A percentile compares a stretch with the other conserved stretches of the same genome.
Evolutionary conservation across 2,797 vertebrate species (phyloP).

Genomic region (Siniperca undulata): DNA sequence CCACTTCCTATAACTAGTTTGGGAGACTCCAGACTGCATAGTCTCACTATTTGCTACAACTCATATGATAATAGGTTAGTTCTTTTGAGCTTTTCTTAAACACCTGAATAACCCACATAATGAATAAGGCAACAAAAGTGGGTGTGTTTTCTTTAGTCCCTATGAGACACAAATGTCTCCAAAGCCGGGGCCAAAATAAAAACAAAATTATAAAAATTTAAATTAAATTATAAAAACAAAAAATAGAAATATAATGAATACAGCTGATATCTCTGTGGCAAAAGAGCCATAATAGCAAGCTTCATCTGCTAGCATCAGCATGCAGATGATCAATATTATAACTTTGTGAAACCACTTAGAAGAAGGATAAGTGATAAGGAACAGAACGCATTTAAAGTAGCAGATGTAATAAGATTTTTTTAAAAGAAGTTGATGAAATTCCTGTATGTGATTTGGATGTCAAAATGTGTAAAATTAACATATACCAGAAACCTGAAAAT

Average conservation of each 20-base stretch:
- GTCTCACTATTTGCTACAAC: constrained; percentile 25
- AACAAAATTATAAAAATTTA: not conserved
- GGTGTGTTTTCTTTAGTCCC: not conserved
- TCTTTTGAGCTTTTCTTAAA: constrained; percentile 21
- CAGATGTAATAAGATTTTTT: not conserved
- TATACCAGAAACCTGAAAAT: not conserved
- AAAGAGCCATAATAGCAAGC: not conserved
- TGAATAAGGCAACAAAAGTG: not conserved
- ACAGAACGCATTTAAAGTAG: not conserved
- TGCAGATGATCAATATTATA: not conserved
- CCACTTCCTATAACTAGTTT: constrained; percentile 35
- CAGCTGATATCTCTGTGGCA: constrained; percentile 6
- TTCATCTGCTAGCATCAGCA: not conserved
- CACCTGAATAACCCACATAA: not conserved
- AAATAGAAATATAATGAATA: not conserved
- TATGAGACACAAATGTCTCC: not conserved
- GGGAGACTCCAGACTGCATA: constrained; percentile 11
- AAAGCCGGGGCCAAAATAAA: not conserved
- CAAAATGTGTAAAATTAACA: not conserved
- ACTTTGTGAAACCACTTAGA: constrained; percentile 1
- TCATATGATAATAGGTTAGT: constrained; percentile 29
- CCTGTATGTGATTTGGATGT: not conserved
- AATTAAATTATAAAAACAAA: not conserved
- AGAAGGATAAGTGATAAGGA: too few species aligned
- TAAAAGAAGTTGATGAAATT: constrained; percentile 1